These are phyloP conservation scores for Panulirus ornatus DNA, from an alignment of 1,140 invertebrate genomes.

Conservation along the genomic window DNA sequence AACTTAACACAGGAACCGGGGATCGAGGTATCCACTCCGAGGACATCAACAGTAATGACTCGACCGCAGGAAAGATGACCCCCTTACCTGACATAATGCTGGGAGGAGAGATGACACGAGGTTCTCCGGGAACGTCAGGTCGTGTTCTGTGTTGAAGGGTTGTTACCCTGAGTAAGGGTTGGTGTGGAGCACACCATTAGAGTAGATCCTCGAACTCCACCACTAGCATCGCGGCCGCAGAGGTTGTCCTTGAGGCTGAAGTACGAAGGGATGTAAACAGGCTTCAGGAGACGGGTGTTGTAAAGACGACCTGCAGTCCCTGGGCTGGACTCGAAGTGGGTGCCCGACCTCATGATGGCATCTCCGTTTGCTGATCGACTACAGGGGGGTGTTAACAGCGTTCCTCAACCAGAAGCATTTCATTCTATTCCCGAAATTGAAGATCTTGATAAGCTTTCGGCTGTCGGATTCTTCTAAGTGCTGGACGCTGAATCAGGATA, in stretches of 20 bases:
- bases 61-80: neutral
- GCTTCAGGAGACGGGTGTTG: neutral
- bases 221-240: neutral
- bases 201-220: too few species aligned
- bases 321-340: constrained; percentile 3
- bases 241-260: too few species aligned
- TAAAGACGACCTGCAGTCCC: neutral
- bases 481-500: constrained; percentile 45
- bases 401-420: constrained; percentile 1
- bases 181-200: too few species aligned
- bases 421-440: constrained; percentile 38
- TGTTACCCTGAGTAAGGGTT: constrained; percentile 1
- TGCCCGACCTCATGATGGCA: constrained; percentile 14
- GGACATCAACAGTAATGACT: neutral
- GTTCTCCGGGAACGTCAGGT: neutral
- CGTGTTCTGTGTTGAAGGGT: neutral
- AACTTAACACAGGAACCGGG: too few species aligned
- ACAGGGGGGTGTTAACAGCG: neutral
- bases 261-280: too few species aligned
- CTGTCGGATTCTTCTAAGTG: constrained; percentile 34
- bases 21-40: neutral
- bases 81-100: neutral
- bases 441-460: constrained; percentile 14
- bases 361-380: constrained; percentile 22
- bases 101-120: neutral